Evolutionary conservation across 2,888 invertebrate species (phyloP).

Genomic region (Platypus cylindrus): DNA sequence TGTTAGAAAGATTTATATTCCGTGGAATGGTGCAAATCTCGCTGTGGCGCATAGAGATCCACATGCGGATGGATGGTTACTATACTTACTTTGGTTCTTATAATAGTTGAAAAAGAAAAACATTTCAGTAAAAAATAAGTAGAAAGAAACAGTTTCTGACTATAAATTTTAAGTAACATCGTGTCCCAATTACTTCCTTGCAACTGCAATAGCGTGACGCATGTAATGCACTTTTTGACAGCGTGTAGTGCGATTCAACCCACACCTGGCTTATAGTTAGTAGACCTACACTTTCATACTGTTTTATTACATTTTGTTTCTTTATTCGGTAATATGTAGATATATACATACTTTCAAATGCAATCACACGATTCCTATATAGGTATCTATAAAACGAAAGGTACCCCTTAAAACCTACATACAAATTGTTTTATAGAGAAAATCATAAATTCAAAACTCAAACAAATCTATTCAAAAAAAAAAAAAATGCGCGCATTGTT

Average conservation of each 20-base stretch:
- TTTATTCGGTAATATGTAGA: slow-evolving; percentile 5
- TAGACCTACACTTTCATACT: slow-evolving; percentile 9
- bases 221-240: slow-evolving; percentile 27
- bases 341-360: no score
- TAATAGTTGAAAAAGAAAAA: no score
- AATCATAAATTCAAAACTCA: slow-evolving; percentile 2
- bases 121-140: no score
- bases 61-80: slow-evolving; percentile 13
- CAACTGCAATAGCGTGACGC: slow-evolving; percentile 34
- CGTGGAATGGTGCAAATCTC: slow-evolving; percentile 19
- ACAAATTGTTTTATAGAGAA: no score
- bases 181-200: slow-evolving; percentile 38
- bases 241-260: slow-evolving; percentile 10
- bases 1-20: slow-evolving; percentile 27
- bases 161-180: slow-evolving; percentile 35
- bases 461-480: slow-evolving; percentile 4
- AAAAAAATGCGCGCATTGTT: slow-evolving; percentile 10
- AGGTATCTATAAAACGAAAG: not conserved
- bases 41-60: slow-evolving; percentile 13
- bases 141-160: slow-evolving; percentile 14
- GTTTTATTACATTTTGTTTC: slow-evolving; percentile 8
- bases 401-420: no score
- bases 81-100: slow-evolving; percentile 10
- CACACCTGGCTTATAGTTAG: slow-evolving; percentile 9
- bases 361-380: no score